Evolutionary conservation across 1,140 invertebrate species (phyloP), one percentile per base, ranked within the genome.

Genomic region (Diuraphis noxia): DNA sequence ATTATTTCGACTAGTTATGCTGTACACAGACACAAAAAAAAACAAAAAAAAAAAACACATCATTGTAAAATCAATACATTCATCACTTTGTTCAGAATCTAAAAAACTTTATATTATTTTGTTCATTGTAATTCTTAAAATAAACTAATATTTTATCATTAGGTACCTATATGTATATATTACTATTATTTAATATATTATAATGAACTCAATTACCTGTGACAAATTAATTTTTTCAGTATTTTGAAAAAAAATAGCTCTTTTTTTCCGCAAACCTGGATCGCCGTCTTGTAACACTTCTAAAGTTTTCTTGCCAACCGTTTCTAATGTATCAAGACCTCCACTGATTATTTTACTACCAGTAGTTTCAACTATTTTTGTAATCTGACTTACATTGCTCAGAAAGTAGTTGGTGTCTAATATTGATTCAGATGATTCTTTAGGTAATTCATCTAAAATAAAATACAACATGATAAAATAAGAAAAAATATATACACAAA

Each of bases 261-360:
- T 94, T 93, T 98, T 98, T 93, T 97, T 97, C 88, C 96, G 96
- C 21, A 98, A 94, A 0, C 97, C 97, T 23, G 97, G 97, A 94
- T 98, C 97, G 92, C 97, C 97, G 92, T 98, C 97, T 94, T 98
- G 97, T 4, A 98, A 94, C 7, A 98, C 97, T 93, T 97, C 96
- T 96, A 98, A 98, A 0, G 98, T 98, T 93, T 98, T 98, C 93
- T 98, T 98, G 1, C 98, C 98, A 93, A 99, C 97, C 0, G 96
- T 96, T 94, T 99, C 98, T 88, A 99, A 94, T 0, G 98, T 98
- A 94, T 98, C 97, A 38, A 98, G 94, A 85, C 98, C 97, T 46
- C 97, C 96, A 34, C 96, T 95, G 92, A 98, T 95, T 2, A 98
- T 96, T 95, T 96, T 97, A 52, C 95, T 96, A n/a, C 97, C 96